Evolutionary conservation across 2,113 vertebrate species (phyloP).

Genomic region (Charadrius vociferus): DNA sequence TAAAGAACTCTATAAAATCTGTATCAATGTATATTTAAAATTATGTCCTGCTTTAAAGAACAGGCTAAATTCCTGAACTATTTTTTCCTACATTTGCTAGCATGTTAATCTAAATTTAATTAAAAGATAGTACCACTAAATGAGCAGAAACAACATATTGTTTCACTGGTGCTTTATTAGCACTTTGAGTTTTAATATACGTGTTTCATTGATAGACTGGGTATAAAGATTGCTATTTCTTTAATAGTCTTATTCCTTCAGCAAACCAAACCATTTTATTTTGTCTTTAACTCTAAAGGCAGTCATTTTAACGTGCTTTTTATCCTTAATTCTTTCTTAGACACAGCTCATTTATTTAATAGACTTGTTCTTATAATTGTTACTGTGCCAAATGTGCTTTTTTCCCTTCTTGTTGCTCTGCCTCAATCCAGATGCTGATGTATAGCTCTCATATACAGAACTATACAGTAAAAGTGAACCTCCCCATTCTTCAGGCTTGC

Average conservation of each 20-base stretch:
- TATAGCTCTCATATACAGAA: background rate
- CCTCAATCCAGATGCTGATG: background rate
- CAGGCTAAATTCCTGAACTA: background rate
- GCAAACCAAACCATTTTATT: constrained; percentile 1
- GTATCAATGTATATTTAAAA: background rate
- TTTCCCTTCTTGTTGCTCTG: background rate
- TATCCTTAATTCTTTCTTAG: background rate
- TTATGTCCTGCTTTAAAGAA: constrained; percentile 12
- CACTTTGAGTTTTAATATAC: background rate
- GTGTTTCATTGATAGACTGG: background rate
- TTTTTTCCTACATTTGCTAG: background rate
- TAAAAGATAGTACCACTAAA: constrained; percentile 26
- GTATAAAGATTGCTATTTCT: background rate
- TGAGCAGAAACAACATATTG: background rate
- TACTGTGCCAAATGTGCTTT: background rate
- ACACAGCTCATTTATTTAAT: background rate
- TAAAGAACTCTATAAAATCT: background rate
- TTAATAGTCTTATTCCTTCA: constrained; percentile 3
- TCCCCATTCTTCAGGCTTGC: background rate
- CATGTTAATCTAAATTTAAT: constrained; percentile 60
- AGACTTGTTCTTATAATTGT: background rate
- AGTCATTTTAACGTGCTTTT: constrained; percentile 3
- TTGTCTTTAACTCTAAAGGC: background rate
- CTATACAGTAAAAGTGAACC: background rate
- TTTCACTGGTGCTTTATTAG: constrained; percentile 23